Conservation (phyloP, 2,888 invertebrate genomes). For the Spilarctia lutea region DNA sequence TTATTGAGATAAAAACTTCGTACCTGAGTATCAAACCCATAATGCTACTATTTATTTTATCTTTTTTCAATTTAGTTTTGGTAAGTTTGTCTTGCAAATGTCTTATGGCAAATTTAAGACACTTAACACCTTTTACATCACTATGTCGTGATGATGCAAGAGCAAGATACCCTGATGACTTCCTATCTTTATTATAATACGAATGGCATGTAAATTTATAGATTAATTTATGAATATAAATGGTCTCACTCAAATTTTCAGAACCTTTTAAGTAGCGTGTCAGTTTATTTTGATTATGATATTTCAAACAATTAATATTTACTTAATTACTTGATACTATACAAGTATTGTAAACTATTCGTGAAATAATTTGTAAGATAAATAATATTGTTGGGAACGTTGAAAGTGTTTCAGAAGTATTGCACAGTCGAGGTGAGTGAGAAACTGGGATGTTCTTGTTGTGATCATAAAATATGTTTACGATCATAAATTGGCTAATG, state of each 20-base stretch:
- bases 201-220: neutral
- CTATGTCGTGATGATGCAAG: too few species aligned
- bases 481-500: neutral
- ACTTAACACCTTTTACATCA: too few species aligned
- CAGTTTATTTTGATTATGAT: constrained; percentile 6
- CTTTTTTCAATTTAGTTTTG: too few species aligned
- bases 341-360: constrained; percentile 9
- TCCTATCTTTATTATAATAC: neutral
- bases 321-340: neutral
- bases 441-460: neutral
- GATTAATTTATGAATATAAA: neutral
- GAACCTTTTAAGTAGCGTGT: constrained; percentile 1
- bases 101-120: too few species aligned
- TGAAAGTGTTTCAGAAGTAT: neutral
- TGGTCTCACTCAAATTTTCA: neutral
- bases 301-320: constrained; percentile 7
- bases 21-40: too few species aligned
- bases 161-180: neutral
- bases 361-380: neutral
- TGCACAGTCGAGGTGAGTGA: neutral
- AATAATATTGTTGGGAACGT: neutral
- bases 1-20: too few species aligned
- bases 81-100: too few species aligned
- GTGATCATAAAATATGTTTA: constrained; percentile 7
- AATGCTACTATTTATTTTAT: too few species aligned